These are phyloP conservation scores for Perizoma affinitatum DNA, from an alignment of 2,888 invertebrate genomes.

Conservation along the genomic window DNA sequence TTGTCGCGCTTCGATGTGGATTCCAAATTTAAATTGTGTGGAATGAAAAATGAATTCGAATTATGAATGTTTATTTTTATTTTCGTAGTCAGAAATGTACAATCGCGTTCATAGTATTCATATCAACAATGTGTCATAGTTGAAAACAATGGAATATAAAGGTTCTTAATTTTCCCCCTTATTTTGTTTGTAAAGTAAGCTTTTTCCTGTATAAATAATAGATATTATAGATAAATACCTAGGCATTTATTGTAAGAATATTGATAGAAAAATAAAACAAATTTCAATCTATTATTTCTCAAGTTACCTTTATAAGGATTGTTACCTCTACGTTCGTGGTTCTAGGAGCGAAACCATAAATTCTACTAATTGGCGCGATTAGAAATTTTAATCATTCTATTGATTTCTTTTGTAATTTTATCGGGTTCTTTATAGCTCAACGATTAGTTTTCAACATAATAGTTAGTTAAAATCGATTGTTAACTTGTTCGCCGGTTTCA, in stretches of 20 bases:
- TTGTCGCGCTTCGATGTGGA: slow-evolving; percentile 35
- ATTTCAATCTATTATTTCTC: slow-evolving; percentile 18
- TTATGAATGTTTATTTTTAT: slow-evolving; percentile 7
- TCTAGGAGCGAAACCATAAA: slow-evolving; percentile 67
- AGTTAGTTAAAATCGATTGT: slow-evolving; percentile 77
- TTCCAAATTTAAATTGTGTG: slow-evolving; percentile 27
- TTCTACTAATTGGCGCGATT: slow-evolving; percentile 78
- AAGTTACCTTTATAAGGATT: slow-evolving; percentile 24
- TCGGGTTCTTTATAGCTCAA: slow-evolving; percentile 70
- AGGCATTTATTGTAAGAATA: slow-evolving; percentile 2
- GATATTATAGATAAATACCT: too few species aligned
- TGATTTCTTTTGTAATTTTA: slow-evolving; percentile 82
- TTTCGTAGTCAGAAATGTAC: neutral
- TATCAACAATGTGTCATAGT: neutral
- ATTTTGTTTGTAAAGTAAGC: neutral
- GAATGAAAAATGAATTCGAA: slow-evolving; percentile 14
- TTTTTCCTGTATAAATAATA: slow-evolving; percentile 1
- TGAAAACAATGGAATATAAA: too few species aligned
- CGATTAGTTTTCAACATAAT: slow-evolving; percentile 75
- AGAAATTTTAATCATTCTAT: slow-evolving; percentile 80
- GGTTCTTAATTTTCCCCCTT: too few species aligned
- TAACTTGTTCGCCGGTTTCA: slow-evolving; percentile 74
- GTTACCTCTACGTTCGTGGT: slow-evolving; percentile 21
- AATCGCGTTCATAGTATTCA: neutral
- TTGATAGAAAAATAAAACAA: slow-evolving; percentile 11